These are phyloP conservation scores for Cataglyphis altisquamis DNA, from an alignment of 2,888 invertebrate species.

Conservation along the genomic window DNA sequence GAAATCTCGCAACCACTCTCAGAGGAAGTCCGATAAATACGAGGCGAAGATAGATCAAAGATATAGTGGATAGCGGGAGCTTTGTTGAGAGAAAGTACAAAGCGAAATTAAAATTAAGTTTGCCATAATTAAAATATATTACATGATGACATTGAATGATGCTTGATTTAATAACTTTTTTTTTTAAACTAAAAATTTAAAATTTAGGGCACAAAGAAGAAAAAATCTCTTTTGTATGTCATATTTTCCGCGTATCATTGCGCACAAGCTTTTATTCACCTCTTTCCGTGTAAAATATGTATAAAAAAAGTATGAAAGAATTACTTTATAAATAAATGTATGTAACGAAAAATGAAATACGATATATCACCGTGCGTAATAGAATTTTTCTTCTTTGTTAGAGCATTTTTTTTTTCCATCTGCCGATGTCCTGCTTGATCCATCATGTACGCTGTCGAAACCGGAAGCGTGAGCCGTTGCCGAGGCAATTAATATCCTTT, in stretches of 20 bases:
- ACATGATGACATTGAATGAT: background rate
- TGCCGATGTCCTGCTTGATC: slow-evolving; percentile 35
- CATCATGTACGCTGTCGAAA: slow-evolving; percentile 50
- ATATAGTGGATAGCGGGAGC: slow-evolving; percentile 12
- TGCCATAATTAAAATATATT: slow-evolving; percentile 25
- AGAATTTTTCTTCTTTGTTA: background rate
- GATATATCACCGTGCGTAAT: background rate
- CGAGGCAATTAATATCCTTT: slow-evolving; percentile 75
- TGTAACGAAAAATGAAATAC: background rate
- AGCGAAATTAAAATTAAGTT: background rate
- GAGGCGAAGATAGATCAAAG: slow-evolving; percentile 44
- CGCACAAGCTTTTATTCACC: background rate
- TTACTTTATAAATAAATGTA: background rate
- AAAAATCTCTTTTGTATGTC: background rate
- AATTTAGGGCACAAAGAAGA: background rate
- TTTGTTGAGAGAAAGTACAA: background rate
- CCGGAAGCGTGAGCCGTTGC: slow-evolving; percentile 48
- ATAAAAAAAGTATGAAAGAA: background rate
- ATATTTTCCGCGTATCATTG: background rate
- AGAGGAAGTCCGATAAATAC: slow-evolving; percentile 47
- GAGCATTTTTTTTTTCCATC: slow-evolving; percentile 14
- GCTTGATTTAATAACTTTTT: background rate
- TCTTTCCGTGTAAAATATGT: background rate
- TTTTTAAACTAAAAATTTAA: background rate
- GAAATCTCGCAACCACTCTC: slow-evolving; percentile 42